Conservation (phyloP, 2,113 vertebrate genomes). For the Astatoreochromis straeleni region DNA sequence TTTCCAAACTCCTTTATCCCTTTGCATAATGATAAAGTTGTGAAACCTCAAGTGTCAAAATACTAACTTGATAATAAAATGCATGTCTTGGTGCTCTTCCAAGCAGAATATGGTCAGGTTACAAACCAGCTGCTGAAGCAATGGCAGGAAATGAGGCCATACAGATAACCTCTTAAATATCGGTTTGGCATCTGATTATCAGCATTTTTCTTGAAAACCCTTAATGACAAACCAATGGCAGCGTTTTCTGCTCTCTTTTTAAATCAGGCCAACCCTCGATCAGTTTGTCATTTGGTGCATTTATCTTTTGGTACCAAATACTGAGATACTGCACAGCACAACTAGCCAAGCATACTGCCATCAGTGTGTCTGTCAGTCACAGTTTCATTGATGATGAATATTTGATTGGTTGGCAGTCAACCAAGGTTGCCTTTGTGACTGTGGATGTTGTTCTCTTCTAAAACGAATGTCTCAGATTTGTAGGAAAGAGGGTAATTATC, state of each 20-base stretch:
- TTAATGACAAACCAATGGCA: not conserved
- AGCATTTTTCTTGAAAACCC: not conserved
- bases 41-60: not conserved
- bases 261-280: not conserved
- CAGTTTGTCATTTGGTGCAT: not conserved
- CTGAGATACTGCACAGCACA: not conserved
- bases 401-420: not conserved
- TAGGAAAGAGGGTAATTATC: not conserved
- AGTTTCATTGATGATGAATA: not conserved
- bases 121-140: not conserved
- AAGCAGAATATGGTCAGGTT: not conserved
- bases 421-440: not conserved
- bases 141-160: not conserved
- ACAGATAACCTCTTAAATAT: not conserved
- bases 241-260: not conserved
- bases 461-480: not conserved
- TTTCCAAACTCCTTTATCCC: not conserved
- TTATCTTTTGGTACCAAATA: not conserved
- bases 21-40: not conserved
- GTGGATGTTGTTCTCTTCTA: not conserved
- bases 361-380: not conserved
- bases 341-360: not conserved
- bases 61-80: not conserved
- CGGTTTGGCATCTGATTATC: not conserved
- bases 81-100: not conserved